These are phyloP conservation scores for Parotia lawesii DNA, from an alignment of 2,113 vertebrate species.

Conservation along the genomic window DNA sequence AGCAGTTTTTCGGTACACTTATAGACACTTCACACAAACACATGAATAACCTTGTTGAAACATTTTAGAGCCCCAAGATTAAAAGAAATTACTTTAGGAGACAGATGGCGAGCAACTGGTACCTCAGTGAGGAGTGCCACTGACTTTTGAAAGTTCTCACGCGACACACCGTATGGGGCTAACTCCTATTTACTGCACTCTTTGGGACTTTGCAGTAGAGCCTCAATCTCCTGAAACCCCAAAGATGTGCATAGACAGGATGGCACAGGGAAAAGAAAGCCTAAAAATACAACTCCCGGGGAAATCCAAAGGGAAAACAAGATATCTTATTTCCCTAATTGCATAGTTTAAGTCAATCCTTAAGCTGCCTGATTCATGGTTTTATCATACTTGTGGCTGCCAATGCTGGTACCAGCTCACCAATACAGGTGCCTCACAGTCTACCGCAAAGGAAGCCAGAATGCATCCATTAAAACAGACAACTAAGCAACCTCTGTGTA, in stretches of 20 bases:
- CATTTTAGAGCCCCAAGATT: constrained; percentile 2
- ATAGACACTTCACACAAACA: not conserved
- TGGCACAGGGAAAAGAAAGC: not conserved
- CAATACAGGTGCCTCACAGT: constrained; percentile 5
- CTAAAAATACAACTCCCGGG: not conserved
- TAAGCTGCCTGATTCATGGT: not conserved
- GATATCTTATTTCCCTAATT: not conserved
- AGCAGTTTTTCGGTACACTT: not conserved
- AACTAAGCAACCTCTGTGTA: not conserved
- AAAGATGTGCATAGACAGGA: fast-evolving
- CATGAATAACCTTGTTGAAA: not conserved
- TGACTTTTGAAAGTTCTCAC: constrained; percentile 3
- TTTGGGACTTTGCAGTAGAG: not conserved
- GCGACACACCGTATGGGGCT: fast-evolving
- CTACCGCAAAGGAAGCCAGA: not conserved
- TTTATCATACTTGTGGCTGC: constrained; percentile 13
- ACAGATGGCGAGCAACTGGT: constrained; percentile 25
- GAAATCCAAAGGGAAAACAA: not conserved
- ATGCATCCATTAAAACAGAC: not conserved
- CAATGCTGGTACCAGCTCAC: not conserved
- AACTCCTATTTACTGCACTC: not conserved
- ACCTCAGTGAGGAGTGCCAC: not conserved
- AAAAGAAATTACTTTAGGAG: not conserved
- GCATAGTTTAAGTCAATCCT: not conserved
- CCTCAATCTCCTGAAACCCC: not conserved